Conservation (phyloP, 2,888 invertebrate species). For the Trichopria drosophilae region DNA sequence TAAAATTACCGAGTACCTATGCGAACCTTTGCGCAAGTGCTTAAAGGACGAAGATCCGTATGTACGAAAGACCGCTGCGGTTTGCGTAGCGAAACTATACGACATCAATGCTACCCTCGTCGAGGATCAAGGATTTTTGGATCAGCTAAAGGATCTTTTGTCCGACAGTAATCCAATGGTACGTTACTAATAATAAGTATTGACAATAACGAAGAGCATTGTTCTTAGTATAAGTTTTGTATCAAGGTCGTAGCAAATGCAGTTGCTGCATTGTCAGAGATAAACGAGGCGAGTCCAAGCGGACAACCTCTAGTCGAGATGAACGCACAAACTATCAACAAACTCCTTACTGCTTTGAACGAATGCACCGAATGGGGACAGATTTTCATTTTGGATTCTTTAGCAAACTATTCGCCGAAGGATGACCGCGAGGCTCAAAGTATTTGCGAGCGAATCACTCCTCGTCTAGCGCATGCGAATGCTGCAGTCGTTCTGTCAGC, state of each 20-base stretch:
- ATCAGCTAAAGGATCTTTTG: constrained; percentile 92
- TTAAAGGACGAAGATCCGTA: constrained; percentile 96
- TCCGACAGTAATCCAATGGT: constrained; percentile 99
- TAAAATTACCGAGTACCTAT: constrained; percentile 99
- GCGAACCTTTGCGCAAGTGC: constrained; percentile 95
- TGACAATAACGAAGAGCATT: constrained; percentile 1
- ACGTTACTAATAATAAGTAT: constrained; percentile 25
- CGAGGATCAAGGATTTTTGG: constrained; percentile 90
- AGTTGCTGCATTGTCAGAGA: constrained; percentile 97
- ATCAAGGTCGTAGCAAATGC: constrained; percentile 91
- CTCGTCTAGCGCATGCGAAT: constrained; percentile 96
- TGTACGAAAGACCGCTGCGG: constrained; percentile 98
- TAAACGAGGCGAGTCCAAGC: constrained; percentile 94
- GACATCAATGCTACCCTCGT: constrained; percentile 79
- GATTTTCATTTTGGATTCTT: constrained; percentile 95
- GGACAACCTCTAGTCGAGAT: constrained; percentile 95
- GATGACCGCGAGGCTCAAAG: constrained; percentile 98
- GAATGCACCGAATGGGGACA: constrained; percentile 99
- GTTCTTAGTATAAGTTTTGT: constrained; percentile 8
- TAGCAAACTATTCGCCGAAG: constrained; percentile 95
- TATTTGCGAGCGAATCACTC: constrained; percentile 96
- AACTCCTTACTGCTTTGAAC: constrained; percentile 94
- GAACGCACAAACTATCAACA: constrained; percentile 97
- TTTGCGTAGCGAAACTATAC: constrained; percentile 98
- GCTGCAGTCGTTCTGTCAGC: constrained; percentile 98